A percentile compares a stretch with the other conserved stretches of the same genome.
These are phyloP conservation scores for Baccha elongata DNA, from an alignment of 2,888 invertebrate species.

Conservation along the genomic window DNA sequence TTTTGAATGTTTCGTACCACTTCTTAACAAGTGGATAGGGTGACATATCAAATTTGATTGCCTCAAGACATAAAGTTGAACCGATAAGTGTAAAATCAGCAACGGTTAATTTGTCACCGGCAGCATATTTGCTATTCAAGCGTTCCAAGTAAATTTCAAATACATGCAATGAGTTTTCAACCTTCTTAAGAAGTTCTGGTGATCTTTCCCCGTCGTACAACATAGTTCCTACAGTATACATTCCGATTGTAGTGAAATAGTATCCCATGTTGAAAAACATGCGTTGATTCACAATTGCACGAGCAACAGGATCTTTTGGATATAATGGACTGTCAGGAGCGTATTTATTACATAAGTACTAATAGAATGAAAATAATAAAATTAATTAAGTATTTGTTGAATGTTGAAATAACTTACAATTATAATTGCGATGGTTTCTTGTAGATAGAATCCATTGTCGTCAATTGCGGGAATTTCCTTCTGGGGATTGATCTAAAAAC, in stretches of 20 bases:
- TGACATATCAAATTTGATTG: constrained; percentile 1
- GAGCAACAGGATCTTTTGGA: constrained; percentile 87
- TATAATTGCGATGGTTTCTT: constrained; percentile 88
- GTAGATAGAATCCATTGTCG: constrained; percentile 89
- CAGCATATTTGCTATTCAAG: constrained; percentile 86
- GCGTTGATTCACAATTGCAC: constrained; percentile 90
- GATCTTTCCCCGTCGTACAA: constrained; percentile 89
- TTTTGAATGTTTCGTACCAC: constrained; percentile 8
- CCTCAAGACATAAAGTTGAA: constrained; percentile 83
- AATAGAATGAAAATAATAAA: constrained; percentile 78
- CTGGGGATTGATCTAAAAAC: constrained; percentile 90
- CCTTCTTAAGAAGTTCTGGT: constrained; percentile 86
- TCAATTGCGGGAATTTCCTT: constrained; percentile 90
- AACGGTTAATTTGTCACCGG: constrained; percentile 87
- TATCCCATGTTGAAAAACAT: constrained; percentile 90
- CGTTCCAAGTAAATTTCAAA: constrained; percentile 87
- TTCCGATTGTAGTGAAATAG: constrained; percentile 87
- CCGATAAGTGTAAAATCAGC: constrained; percentile 89
- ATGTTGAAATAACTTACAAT: constrained; percentile 74
- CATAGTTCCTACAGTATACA: constrained; percentile 86
- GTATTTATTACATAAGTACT: constrained; percentile 91
- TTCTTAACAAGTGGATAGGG: neutral
- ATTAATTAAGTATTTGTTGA: neutral
- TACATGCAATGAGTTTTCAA: constrained; percentile 85
- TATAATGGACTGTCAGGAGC: constrained; percentile 87